Evolutionary conservation across 2,888 invertebrate genomes (phyloP).

Genomic region (Drosophila silvestris): DNA sequence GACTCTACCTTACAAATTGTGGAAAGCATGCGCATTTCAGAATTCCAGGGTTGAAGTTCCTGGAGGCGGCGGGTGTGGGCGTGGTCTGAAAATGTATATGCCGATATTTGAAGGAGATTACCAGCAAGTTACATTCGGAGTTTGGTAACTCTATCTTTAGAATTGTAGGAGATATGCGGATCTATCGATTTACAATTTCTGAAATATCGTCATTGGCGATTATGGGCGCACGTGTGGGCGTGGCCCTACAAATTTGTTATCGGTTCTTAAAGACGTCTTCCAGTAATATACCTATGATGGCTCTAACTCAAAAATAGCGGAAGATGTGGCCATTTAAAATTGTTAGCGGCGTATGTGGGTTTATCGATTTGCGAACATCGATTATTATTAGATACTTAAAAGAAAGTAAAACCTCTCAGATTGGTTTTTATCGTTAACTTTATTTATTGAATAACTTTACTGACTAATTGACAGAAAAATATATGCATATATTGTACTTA

Average conservation of each 20-base stretch:
- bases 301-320: not conserved
- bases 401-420: not conserved
- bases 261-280: accelerated
- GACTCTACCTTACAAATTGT: not conserved
- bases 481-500: slow-evolving; percentile 49
- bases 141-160: not conserved
- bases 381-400: not conserved
- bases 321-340: not conserved
- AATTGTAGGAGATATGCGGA: not conserved
- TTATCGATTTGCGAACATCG: not conserved
- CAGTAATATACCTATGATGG: not conserved
- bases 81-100: not conserved
- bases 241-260: not conserved
- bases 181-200: not conserved
- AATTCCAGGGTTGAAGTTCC: accelerated
- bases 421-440: slow-evolving; percentile 28
- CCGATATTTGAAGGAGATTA: not conserved
- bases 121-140: not conserved
- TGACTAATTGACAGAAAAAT: slow-evolving; percentile 75
- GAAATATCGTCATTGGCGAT: not conserved
- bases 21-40: not conserved
- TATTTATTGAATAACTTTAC: slow-evolving; percentile 53
- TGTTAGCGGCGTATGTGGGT: accelerated
- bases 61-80: not conserved
- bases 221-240: not conserved